A percentile compares a stretch with the other conserved stretches of the same genome.
phyloP scores from a whole-genome alignment of 2,113 vertebrate genomes.

The Oryzias javanicus region DNA sequence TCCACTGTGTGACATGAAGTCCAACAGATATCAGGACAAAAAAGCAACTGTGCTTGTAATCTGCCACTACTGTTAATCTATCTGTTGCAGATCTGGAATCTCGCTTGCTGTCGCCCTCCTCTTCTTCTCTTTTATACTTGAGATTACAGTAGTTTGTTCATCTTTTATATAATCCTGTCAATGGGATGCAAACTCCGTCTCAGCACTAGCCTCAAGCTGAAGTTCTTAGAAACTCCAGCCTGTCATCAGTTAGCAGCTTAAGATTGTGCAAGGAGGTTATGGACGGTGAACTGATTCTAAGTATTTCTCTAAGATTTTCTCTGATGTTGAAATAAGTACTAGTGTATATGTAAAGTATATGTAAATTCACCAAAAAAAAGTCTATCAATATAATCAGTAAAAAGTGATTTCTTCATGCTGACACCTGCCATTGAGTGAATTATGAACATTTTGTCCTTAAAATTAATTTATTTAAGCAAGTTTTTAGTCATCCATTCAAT shows the following conservation, averaged over 20 bases:
- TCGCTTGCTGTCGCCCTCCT: constrained; percentile 24
- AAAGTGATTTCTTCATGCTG: too few species aligned
- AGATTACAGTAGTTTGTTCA: constrained; percentile 68
- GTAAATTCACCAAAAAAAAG: too few species aligned
- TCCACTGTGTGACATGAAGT: not conserved
- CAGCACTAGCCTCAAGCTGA: constrained; percentile 46
- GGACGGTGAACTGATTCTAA: constrained; percentile 51
- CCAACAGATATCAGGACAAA: constrained; percentile 1
- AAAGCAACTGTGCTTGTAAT: constrained; percentile 51
- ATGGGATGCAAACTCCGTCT: constrained; percentile 53
- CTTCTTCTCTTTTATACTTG: constrained; percentile 56
- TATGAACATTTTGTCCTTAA: too few species aligned
- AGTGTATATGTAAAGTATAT: too few species aligned
- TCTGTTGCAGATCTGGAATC: constrained; percentile 34
- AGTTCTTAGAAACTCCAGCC: constrained; percentile 40
- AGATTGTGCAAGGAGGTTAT: constrained; percentile 47
- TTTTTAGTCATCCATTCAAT: too few species aligned
- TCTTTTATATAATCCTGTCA: constrained; percentile 71
- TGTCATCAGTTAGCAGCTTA: constrained; percentile 59
- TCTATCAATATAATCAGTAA: too few species aligned
- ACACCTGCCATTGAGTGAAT: too few species aligned
- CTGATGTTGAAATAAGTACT: not conserved
- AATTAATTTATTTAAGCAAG: too few species aligned
- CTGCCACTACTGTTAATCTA: constrained; percentile 52
- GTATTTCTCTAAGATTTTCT: constrained; percentile 38